Evolutionary conservation across 2,113 vertebrate species (phyloP), one percentile per base, ranked within the genome.

Genomic region (Bothrops jararaca): DNA sequence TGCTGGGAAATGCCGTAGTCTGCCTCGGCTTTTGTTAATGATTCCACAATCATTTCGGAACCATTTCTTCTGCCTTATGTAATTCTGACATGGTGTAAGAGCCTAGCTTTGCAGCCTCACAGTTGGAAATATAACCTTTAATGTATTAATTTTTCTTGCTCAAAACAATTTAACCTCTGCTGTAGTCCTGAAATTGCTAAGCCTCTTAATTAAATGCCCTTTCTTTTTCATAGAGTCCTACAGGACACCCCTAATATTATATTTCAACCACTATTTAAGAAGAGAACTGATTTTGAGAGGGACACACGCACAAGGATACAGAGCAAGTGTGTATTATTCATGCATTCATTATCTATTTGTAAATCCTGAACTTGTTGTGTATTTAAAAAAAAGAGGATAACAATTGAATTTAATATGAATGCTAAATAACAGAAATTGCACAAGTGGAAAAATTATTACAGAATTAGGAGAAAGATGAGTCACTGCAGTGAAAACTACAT

Each of bases 101-200:
- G 97, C 97, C 97, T 93, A 95, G 96, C 97, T 98, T 97, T 96
- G 96, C 97, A 97, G 98, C 97, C 97, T 97, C 98, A 60, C 98
- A 97, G 98, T 97, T 97, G 98, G 98, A 98, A 98, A 97, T 97
- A 97, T 98, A 98, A 98, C 98, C 98, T 98, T 98, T 98, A 98
- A 98, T 98, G 98, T 98, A 98, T 98, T 98, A 98, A 98, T 98
- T 98, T 98, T 97, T 98, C 97, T 98, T 98, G 97, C 98, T 98
- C 98, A 98, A 98, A 98, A 98, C 98, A 98, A 98, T 98, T 98
- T 98, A 98, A 98, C 98, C 98, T 98, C 98, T 97, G 97, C 97
- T 98, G 97, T 98, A 97, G 98, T 97, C 98, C 98, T 98, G 97
- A 98, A 98, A 98, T 98, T 98, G 98, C 97, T 98, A 98, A 98